Conservation (phyloP, 2,888 invertebrate species). For the Epistrophella euchroma region DNA sequence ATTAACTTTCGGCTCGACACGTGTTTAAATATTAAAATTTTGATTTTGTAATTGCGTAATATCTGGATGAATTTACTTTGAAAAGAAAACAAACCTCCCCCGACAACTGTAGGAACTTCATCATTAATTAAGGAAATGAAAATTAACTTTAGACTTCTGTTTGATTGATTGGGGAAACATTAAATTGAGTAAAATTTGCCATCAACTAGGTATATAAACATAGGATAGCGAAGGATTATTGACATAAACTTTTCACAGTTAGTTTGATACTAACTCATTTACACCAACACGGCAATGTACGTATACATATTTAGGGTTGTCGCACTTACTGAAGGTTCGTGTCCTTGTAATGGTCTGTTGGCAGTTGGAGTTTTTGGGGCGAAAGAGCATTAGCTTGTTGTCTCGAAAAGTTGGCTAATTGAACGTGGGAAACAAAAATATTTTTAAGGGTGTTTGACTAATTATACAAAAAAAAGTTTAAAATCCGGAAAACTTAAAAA, state of each 20-base stretch:
- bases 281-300: no score
- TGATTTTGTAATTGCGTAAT: background rate
- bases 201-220: conserved; percentile 14
- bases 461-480: background rate
- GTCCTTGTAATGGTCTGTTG: background rate
- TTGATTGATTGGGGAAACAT: conserved; percentile 6
- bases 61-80: conserved; percentile 20
- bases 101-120: background rate
- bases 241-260: conserved; percentile 5
- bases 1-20: background rate
- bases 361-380: background rate
- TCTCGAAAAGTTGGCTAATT: background rate
- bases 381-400: background rate
- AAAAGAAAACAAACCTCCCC: background rate
- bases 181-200: background rate
- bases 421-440: background rate
- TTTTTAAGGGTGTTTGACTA: background rate
- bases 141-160: conserved; percentile 1
- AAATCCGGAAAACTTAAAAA: accelerated
- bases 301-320: background rate
- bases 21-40: conserved; percentile 2
- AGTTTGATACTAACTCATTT: background rate
- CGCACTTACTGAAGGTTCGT: no score
- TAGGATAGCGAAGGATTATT: conserved; percentile 12
- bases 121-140: background rate